phyloP scores from a whole-genome alignment of 2,113 vertebrate genomes.

The Scytalopus superciliaris region DNA sequence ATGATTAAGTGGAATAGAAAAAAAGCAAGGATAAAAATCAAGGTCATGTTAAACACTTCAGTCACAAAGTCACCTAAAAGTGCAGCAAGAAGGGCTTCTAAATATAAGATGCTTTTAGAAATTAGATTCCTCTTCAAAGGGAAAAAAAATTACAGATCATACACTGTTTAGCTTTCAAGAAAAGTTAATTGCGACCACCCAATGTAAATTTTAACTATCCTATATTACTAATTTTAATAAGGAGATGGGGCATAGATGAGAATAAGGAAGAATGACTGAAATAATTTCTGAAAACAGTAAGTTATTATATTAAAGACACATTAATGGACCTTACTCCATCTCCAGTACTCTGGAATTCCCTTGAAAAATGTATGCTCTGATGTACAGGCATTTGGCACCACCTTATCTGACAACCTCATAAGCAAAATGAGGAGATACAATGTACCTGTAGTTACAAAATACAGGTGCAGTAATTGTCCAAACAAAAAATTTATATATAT shows the following conservation, averaged over 20 bases:
- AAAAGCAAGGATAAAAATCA: not conserved
- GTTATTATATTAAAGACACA: not conserved
- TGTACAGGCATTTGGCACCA: not conserved
- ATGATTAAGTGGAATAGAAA: not conserved
- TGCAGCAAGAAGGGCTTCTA: not conserved
- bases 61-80: not conserved
- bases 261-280: not conserved
- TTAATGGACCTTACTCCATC: not conserved
- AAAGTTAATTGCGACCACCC: not conserved
- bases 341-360: not conserved
- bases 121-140: not conserved
- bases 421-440: not conserved
- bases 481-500: not conserved
- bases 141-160: not conserved
- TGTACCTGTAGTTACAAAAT: not conserved
- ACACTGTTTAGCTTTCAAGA: not conserved
- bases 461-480: rapidly evolving
- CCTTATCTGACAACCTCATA: not conserved
- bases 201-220: not conserved
- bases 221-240: not conserved
- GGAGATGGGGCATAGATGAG: not conserved
- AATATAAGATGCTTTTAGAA: not conserved
- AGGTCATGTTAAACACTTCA: not conserved
- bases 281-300: not conserved
- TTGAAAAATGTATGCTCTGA: not conserved